phyloP scores from a whole-genome alignment of 2,888 invertebrate species.

The Pardosa pseudoannulata region DNA sequence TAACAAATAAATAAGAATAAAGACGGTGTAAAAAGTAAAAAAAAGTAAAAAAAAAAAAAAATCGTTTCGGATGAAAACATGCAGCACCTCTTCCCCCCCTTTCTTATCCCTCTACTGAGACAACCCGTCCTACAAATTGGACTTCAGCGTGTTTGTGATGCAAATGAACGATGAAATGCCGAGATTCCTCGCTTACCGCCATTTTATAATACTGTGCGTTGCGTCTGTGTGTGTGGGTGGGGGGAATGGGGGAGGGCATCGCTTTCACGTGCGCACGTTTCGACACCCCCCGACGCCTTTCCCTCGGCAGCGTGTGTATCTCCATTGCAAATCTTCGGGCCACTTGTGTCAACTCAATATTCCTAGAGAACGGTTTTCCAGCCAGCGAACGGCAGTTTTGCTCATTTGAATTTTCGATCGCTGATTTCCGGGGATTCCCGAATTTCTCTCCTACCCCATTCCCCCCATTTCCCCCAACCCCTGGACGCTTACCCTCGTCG shows the following conservation, averaged over 20 bases:
- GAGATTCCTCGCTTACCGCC: constrained; percentile 58
- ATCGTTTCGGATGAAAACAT: no score
- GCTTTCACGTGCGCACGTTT: constrained; percentile 15
- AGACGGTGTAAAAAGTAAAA: constrained; percentile 25
- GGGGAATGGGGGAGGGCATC: background rate
- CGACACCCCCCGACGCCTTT: constrained; percentile 3
- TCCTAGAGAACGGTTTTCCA: constrained; percentile 66
- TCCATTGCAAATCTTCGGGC: constrained; percentile 69
- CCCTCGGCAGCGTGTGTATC: constrained; percentile 47
- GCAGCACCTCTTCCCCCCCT: no score
- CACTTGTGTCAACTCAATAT: constrained; percentile 73
- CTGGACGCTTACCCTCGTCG: background rate
- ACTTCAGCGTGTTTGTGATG: constrained; percentile 65
- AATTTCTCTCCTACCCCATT: constrained; percentile 1
- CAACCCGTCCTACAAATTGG: constrained; percentile 64
- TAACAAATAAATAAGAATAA: constrained; percentile 17
- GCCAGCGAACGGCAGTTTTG: constrained; percentile 63
- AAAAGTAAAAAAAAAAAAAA: constrained; percentile 51
- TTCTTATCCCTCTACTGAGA: no score
- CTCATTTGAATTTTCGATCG: constrained; percentile 73
- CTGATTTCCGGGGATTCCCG: constrained; percentile 67
- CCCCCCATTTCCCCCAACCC: background rate
- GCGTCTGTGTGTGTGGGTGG: background rate
- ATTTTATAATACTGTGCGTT: constrained; percentile 51
- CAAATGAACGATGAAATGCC: constrained; percentile 58